Percentiles rank a stretch among this genome's conserved stretches.
These are phyloP conservation scores for Megaptera novaeangliae DNA, from an alignment of 2,113 vertebrate species.

Conservation along the genomic window DNA sequence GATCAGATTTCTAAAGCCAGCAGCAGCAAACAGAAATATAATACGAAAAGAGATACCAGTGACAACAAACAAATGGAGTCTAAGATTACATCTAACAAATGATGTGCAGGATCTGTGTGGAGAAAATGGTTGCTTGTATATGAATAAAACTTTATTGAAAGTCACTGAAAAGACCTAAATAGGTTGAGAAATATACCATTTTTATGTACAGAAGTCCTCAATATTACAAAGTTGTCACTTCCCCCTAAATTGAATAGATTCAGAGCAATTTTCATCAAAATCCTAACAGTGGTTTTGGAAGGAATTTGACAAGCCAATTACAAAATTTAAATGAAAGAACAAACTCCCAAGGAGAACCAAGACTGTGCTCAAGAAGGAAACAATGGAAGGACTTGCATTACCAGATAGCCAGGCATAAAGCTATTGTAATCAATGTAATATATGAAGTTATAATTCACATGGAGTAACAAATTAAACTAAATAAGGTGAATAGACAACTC, in stretches of 20 bases:
- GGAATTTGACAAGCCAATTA: background rate
- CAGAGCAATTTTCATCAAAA: background rate
- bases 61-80: background rate
- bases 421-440: background rate
- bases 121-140: background rate
- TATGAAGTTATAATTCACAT: background rate
- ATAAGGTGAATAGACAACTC: background rate
- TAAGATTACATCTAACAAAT: background rate
- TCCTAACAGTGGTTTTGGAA: background rate
- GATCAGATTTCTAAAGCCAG: background rate
- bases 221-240: background rate
- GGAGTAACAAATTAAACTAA: background rate
- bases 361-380: background rate
- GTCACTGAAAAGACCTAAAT: background rate
- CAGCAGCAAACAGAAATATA: background rate
- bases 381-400: background rate
- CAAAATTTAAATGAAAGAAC: conserved; percentile 16
- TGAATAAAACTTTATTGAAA: conserved; percentile 1
- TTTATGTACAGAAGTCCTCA: background rate
- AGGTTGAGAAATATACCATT: background rate
- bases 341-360: background rate
- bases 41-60: background rate
- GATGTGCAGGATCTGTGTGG: background rate
- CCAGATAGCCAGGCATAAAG: background rate
- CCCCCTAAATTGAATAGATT: background rate